These are phyloP conservation scores for Xiphorhynchus erythropygius DNA, from an alignment of 2,797 vertebrate genomes.

Conservation along the genomic window DNA sequence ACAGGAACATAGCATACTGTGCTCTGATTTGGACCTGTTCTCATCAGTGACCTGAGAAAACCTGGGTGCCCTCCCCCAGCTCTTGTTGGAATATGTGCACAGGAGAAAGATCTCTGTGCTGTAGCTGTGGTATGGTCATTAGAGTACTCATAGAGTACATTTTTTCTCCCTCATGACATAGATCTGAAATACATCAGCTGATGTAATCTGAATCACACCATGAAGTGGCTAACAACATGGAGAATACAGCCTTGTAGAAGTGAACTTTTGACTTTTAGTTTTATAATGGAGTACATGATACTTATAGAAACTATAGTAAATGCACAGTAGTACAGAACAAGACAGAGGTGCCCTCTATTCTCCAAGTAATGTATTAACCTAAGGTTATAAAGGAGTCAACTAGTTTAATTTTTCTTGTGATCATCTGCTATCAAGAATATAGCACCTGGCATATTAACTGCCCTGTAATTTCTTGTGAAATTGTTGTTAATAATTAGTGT, in stretches of 20 bases:
- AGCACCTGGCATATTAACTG: not conserved
- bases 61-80: accelerated
- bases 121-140: not conserved
- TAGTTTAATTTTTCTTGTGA: not conserved
- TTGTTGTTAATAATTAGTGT: not conserved
- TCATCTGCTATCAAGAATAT: not conserved
- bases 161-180: not conserved
- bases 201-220: not conserved
- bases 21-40: not conserved
- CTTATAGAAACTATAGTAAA: not conserved
- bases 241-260: not conserved
- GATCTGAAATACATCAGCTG: not conserved
- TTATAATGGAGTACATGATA: not conserved
- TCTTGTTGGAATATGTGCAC: not conserved
- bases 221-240: not conserved
- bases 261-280: not conserved
- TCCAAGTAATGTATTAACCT: not conserved
- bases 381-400: not conserved
- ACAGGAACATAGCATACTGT: accelerated
- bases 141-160: not conserved
- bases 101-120: not conserved
- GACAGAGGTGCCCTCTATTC: not conserved
- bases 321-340: no score
- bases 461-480: not conserved
- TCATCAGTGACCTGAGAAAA: not conserved